Base-by-base conservation (phyloP, 2,113 vertebrate species). In the Poeciliopsis retropinna region DNA sequence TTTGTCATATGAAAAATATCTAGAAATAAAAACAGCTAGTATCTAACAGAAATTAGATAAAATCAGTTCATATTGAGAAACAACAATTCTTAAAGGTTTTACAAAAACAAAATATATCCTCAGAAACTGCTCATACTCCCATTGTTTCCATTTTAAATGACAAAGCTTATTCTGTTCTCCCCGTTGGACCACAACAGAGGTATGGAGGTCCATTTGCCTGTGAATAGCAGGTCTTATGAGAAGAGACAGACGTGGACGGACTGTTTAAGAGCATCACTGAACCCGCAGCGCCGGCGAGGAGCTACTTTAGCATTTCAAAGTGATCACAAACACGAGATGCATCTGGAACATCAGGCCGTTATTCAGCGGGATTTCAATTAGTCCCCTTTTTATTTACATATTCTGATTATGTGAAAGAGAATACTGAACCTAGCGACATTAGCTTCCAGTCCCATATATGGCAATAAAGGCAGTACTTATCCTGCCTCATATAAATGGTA, bases 251-350 rank as follows among this genome's bases (percentile, higher is more conserved):
- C 77, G 31, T 73, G 81, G 73, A 64, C 82, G 81, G 73, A 61
- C 82, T 60, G 64, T 80, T 68, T 77, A 75, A 82, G 82, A 70
- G 71, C 76, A 39, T 82, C 80, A 75, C 75, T 84, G 74, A 88
- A 78, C 66, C 65, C 62, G 31, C 30, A 30, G 72, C 34, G 64
- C 29, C 11, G 64, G 4, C 64, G 41, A 60, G 75, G 76, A 71
- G 66, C 69, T 86, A 81, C 11, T 85, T 93, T 92, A 92, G 86
- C 91, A 93, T 91, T 91, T 93, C 90, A 93, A 93, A 92, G 87
- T 70, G 15, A 25, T 78, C 66, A 37, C 69, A 79, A 65, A 76
- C 57, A 72, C 11, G 0, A 39, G 34, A 67, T 51, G 65, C 73
- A 67, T 65, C 76, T 67, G 39, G 19, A 76, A 72, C 61, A 80